A percentile compares a stretch with the other conserved stretches of the same genome.
Conservation (phyloP, 2,888 invertebrate genomes). For the Petrophora chlorosata region DNA sequence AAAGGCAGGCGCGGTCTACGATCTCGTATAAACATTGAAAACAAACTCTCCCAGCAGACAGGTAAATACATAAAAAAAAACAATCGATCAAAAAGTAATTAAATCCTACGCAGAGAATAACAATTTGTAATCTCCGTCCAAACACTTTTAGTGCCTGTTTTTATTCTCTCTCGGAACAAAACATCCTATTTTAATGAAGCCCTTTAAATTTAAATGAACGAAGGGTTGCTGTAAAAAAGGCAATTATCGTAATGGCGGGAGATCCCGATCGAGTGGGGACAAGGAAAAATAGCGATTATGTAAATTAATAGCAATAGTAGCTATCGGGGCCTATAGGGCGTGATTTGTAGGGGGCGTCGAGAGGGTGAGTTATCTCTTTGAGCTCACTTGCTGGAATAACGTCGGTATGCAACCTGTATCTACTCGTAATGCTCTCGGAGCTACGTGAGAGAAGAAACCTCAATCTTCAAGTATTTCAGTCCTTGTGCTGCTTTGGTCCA, state of each 20-base stretch:
- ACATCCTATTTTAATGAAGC: constrained; percentile 59
- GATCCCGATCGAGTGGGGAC: constrained; percentile 29
- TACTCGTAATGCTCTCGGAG: no score
- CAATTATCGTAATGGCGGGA: constrained; percentile 62
- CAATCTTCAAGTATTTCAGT: no score
- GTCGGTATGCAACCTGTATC: no score
- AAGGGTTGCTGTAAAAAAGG: constrained; percentile 59
- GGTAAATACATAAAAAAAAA: neutral
- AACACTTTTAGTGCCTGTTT: constrained; percentile 25
- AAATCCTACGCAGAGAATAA: constrained; percentile 12
- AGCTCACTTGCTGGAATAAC: neutral
- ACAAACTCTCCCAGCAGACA: neutral
- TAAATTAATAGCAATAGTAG: constrained; percentile 37
- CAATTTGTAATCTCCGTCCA: constrained; percentile 22
- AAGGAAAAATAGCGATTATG: constrained; percentile 36
- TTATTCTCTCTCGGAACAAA: constrained; percentile 24
- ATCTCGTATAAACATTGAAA: neutral
- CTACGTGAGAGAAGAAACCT: no score
- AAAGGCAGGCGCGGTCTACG: neutral
- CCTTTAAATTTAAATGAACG: constrained; percentile 58
- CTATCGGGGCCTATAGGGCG: constrained; percentile 18
- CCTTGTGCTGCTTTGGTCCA: no score
- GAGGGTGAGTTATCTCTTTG: neutral
- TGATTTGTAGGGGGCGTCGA: constrained; percentile 9
- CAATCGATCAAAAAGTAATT: constrained; percentile 24